Conservation (phyloP, 1,140 invertebrate species). For the Psilanteris sp. region DNA sequence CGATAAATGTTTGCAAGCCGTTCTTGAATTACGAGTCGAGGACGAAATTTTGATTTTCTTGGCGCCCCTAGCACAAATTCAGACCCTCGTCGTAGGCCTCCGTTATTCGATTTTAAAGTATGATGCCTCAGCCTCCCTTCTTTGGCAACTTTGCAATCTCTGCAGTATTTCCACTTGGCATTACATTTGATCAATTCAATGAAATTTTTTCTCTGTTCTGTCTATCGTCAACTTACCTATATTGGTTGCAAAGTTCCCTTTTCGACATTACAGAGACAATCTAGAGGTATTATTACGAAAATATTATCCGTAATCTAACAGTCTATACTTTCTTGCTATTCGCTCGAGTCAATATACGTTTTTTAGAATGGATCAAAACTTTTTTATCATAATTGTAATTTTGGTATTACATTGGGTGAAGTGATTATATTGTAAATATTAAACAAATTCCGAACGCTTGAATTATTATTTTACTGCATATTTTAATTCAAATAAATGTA, state of each 20-base stretch:
- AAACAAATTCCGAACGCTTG: too few species aligned
- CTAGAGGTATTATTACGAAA: conserved; percentile 10
- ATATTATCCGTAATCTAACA: conserved; percentile 26
- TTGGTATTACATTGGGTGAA: too few species aligned
- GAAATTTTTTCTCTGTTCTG: conserved; percentile 30
- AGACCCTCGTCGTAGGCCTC: conserved; percentile 35
- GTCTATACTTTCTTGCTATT: not conserved
- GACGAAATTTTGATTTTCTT: conserved; percentile 76
- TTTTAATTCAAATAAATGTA: too few species aligned
- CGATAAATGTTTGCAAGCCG: conserved; percentile 51
- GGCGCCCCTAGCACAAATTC: conserved; percentile 44
- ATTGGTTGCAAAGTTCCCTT: conserved; percentile 5
- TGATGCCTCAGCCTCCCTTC: conserved; percentile 16
- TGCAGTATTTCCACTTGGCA: conserved; percentile 53
- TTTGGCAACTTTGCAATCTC: conserved; percentile 53
- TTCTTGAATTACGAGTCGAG: conserved; percentile 70
- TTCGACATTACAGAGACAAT: conserved; percentile 34
- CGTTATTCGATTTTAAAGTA: conserved; percentile 68
- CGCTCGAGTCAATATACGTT: conserved; percentile 3
- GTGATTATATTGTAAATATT: too few species aligned
- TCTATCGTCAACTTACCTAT: not conserved
- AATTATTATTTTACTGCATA: too few species aligned
- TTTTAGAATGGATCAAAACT: too few species aligned
- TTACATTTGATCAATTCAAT: conserved; percentile 57
- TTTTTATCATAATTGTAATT: too few species aligned